Evolutionary conservation across 2,888 invertebrate species (phyloP).

Genomic region (Scaeva pyrastri): DNA sequence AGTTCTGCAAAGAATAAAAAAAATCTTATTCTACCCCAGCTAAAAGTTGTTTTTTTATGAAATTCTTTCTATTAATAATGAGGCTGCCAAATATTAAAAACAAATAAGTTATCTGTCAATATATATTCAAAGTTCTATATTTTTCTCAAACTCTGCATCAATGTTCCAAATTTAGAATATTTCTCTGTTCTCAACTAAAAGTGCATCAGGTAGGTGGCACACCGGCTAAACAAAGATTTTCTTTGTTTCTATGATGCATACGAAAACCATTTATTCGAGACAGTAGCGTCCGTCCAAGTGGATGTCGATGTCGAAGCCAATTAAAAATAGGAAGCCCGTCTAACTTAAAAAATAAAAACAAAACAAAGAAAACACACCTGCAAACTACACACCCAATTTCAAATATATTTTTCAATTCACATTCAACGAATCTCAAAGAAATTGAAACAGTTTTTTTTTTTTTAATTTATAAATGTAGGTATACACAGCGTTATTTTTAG

Average conservation of each 20-base stretch:
- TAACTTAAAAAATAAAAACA: not conserved
- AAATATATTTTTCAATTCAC: not conserved
- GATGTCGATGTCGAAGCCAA: constrained; percentile 12
- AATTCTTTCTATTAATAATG: no score
- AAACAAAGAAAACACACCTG: not conserved
- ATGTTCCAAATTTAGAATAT: constrained; percentile 4
- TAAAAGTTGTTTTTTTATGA: no score
- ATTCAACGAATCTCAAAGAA: not conserved
- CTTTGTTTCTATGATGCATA: constrained; percentile 8
- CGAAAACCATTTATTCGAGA: constrained; percentile 5
- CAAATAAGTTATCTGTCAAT: constrained; percentile 11
- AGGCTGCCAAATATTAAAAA: not conserved
- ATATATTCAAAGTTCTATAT: not conserved
- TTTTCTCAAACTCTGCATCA: not conserved
- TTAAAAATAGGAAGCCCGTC: constrained; percentile 12
- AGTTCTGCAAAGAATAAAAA: no score
- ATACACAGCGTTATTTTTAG: constrained; percentile 7
- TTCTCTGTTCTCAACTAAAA: not conserved
- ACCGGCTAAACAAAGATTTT: not conserved
- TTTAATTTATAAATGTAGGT: no score
- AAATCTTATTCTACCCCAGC: no score
- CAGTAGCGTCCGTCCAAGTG: not conserved
- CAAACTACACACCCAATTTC: not conserved
- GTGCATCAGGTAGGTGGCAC: constrained; percentile 2
- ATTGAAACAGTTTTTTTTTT: not conserved